A percentile compares a stretch with the other conserved stretches of the same genome.
These are phyloP conservation scores for Edolisoma coerulescens DNA, from an alignment of 2,113 vertebrate species.

Conservation along the genomic window DNA sequence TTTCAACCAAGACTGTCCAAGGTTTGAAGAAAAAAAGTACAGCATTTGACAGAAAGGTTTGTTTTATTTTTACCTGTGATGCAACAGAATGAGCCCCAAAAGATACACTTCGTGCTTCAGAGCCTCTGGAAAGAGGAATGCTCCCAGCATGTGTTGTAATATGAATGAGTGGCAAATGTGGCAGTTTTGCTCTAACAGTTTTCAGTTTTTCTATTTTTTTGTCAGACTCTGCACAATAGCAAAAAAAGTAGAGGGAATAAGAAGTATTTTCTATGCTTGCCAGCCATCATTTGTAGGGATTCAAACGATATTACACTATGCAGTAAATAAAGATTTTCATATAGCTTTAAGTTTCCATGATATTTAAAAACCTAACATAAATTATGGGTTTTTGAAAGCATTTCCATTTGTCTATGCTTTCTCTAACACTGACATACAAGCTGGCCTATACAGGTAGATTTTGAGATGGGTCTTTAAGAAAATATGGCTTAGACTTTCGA, in stretches of 20 bases:
- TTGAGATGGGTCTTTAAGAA: neutral
- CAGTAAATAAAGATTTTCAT: neutral
- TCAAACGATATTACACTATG: neutral
- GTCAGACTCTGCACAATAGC: constrained; percentile 34
- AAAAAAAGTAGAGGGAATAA: neutral
- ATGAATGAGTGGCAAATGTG: neutral
- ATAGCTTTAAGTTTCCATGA: neutral
- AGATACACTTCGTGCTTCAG: constrained; percentile 61
- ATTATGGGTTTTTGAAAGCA: neutral
- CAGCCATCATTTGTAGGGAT: neutral
- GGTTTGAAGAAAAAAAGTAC: neutral
- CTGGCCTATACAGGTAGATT: neutral
- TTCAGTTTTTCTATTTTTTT: constrained; percentile 55
- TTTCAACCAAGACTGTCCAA: neutral
- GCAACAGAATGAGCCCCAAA: constrained; percentile 55
- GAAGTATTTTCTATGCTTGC: neutral
- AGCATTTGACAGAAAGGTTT: neutral
- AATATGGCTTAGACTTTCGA: neutral
- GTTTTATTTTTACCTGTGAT: constrained; percentile 67
- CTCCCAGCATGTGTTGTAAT: constrained; percentile 26
- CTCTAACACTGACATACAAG: neutral
- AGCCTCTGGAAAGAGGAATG: constrained; percentile 66
- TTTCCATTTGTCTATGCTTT: neutral
- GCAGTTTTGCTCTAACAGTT: constrained; percentile 43
- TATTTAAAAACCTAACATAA: neutral